A percentile compares a stretch with the other conserved stretches of the same genome.
Evolutionary conservation across 2,113 vertebrate species (phyloP).

Genomic region (Platysteira castanea): DNA sequence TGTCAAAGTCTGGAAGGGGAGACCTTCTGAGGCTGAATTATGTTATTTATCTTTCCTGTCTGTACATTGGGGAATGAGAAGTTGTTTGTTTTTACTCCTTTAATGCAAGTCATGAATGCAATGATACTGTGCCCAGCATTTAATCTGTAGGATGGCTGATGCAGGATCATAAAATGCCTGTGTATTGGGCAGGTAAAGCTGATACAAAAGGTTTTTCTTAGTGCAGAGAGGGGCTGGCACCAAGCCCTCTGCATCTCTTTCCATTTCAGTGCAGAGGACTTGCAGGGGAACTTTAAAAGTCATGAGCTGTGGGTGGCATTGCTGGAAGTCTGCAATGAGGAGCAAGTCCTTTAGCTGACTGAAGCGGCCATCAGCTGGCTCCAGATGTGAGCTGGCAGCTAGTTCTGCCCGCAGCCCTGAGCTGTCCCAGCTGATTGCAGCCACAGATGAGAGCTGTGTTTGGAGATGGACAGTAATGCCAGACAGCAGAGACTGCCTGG

Average conservation of each 20-base stretch:
- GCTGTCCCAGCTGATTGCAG: not conserved
- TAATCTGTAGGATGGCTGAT: not conserved
- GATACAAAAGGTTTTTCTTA: not conserved
- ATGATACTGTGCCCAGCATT: not conserved
- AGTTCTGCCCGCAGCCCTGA: not conserved
- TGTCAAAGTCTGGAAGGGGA: not conserved
- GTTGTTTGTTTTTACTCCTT: not conserved
- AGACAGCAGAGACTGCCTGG: not conserved
- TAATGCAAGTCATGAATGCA: not conserved
- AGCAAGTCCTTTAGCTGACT: not conserved
- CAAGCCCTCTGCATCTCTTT: not conserved
- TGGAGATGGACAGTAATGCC: not conserved
- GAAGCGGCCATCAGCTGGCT: not conserved
- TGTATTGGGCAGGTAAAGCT: not conserved
- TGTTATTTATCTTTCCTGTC: not conserved
- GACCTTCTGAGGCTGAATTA: not conserved
- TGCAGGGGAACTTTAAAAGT: not conserved
- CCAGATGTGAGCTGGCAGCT: not conserved
- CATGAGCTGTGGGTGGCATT: not conserved
- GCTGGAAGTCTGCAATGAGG: not conserved
- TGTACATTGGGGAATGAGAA: not conserved
- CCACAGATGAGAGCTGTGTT: not conserved
- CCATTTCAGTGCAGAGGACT: not conserved
- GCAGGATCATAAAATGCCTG: not conserved
- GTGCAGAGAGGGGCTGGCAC: not conserved